Percentiles rank a stretch among this genome's conserved stretches.
phyloP scores from a whole-genome alignment of 2,113 vertebrate genomes.

The Oophaga pumilio region DNA sequence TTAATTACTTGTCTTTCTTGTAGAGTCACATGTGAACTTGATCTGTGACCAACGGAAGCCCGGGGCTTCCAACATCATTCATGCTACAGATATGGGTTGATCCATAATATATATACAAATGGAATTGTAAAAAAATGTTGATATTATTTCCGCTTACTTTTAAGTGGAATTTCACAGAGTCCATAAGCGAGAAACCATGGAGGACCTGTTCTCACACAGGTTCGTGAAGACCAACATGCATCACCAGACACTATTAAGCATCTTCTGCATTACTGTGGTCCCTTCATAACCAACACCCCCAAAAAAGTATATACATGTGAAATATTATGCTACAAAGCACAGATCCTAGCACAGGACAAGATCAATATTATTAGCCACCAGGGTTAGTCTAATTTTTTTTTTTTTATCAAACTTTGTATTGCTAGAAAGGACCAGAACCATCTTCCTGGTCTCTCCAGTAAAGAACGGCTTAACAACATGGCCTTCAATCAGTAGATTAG shows the following conservation, averaged over 20 bases:
- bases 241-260: neutral
- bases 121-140: neutral
- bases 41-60: neutral
- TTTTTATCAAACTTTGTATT: neutral
- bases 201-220: neutral
- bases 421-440: neutral
- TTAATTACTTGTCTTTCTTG: neutral
- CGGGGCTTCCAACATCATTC: neutral
- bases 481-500: neutral
- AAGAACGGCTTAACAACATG: neutral
- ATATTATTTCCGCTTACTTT: neutral
- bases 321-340: conserved; percentile 31
- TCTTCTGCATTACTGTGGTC: conserved; percentile 7
- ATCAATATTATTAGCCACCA: neutral
- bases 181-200: neutral
- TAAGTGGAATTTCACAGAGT: neutral
- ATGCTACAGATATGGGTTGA: neutral
- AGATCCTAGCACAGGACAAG: neutral
- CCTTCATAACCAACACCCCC: neutral
- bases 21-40: neutral
- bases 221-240: neutral
- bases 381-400: conserved; percentile 15
- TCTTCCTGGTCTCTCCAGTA: neutral
- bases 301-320: conserved; percentile 48
- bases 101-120: conserved; percentile 1